Base-by-base conservation (phyloP, 1,140 invertebrate genomes). In the Pseudomyrmex dendroicus region DNA sequence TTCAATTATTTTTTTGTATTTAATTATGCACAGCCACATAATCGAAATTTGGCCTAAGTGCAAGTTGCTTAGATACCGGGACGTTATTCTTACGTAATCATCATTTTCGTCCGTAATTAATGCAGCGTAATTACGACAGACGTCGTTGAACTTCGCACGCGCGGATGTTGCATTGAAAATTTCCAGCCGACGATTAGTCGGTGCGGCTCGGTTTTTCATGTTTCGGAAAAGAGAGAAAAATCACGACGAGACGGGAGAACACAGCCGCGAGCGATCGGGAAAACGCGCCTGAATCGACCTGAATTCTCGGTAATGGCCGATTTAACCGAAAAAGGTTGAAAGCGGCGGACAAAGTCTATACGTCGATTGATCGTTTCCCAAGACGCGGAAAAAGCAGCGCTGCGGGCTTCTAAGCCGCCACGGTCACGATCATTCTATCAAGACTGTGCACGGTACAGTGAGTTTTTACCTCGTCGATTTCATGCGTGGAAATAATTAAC, bases 21-120 rank as follows among this genome's bases (percentile, higher is more conserved):
- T n/a, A 57, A 48, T 46, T 22, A 48, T 5, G 15, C 17, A 70
- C 35, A 35, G 7, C 5, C 0, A 35, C 35, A 35, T 35, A 4
- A 35, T 35, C 35, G 35, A 35, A 35, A 35, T 35, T 35, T 35
- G 35, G 7, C 5, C 5, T 4, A 7, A 35, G 5, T 35, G 5
- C 35, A 35, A 35, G 35, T 35, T 35, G 35, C 5, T 35, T 5
- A 35, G 35, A 66, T 72, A 80, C 76, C 76, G 66, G 64, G 10
- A 80, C 76, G n/a, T n/a, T n/a, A 54, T 61, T 52, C 64, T 80
- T 80, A 80, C 56, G 44, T 80, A 80, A 80, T 80, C 76, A 80
- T 80, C 76, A 80, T 80, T 80, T 80, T 80, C 44, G 68, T 82
- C 78, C 22, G 59, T 82, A 82, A 82, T 82, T 82, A 73, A 82